Percentiles rank a stretch among this genome's conserved stretches.
Conservation (phyloP, 2,113 vertebrate species). For the Piprites chloris region DNA sequence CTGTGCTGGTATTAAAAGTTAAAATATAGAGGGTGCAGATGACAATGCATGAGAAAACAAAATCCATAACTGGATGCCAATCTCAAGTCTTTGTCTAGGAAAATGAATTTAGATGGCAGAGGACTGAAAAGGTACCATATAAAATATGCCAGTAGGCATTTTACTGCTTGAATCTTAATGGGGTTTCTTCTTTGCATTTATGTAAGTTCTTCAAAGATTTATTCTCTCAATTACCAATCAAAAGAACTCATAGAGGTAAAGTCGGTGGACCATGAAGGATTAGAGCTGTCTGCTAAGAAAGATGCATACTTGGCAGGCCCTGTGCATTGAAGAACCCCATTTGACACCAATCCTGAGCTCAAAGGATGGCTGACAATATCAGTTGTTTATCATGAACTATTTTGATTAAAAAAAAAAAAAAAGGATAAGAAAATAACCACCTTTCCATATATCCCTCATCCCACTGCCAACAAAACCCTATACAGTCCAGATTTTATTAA, state of each 20-base stretch:
- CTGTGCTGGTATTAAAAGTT: constrained; percentile 8
- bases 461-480: background rate
- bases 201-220: constrained; percentile 70
- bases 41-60: constrained; percentile 39
- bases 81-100: constrained; percentile 20
- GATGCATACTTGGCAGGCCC: background rate
- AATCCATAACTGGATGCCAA: constrained; percentile 23
- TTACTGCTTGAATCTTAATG: constrained; percentile 57
- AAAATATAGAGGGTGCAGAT: constrained; percentile 37
- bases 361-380: background rate
- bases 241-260: constrained; percentile 64
- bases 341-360: background rate
- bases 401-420: background rate
- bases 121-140: constrained; percentile 9
- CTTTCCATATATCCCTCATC: background rate
- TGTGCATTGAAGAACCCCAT: background rate
- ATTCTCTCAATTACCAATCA: constrained; percentile 72
- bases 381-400: background rate
- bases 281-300: constrained; percentile 53
- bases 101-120: constrained; percentile 46
- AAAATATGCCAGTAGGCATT: constrained; percentile 42
- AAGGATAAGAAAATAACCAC: background rate
- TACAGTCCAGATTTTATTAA: background rate
- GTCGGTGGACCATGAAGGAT: constrained; percentile 50
- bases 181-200: constrained; percentile 48